Conservation (phyloP, 2,888 invertebrate species). For the Amorpha juglandis region DNA sequence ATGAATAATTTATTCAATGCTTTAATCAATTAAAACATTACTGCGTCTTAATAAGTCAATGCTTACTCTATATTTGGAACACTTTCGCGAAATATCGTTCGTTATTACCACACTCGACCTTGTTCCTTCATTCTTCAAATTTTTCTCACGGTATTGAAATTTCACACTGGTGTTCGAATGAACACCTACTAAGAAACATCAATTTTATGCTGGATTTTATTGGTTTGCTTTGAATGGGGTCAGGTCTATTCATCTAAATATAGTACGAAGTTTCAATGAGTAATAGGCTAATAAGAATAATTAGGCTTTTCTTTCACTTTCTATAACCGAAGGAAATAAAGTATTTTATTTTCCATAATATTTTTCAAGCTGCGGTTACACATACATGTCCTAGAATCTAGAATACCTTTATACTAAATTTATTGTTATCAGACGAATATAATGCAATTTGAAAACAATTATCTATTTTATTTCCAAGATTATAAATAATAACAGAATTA, state of each 20-base stretch:
- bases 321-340: no score
- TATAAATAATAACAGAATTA: constrained; percentile 6
- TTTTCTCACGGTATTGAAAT: constrained; percentile 14
- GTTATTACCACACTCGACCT: constrained; percentile 4
- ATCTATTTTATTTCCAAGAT: not conserved
- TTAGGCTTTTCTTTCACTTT: no score
- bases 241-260: not conserved
- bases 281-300: no score
- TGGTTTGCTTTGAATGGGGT: not conserved
- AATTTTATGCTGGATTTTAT: not conserved
- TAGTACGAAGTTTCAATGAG: no score
- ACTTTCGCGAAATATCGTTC: not conserved
- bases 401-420: no score
- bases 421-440: not conserved
- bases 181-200: not conserved
- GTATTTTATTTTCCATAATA: no score
- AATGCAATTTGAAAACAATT: not conserved
- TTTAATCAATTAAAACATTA: no score
- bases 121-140: not conserved
- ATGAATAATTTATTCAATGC: no score
- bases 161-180: constrained; percentile 1
- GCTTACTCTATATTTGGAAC: not conserved
- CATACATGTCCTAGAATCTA: no score
- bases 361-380: no score
- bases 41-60: not conserved